Evolutionary conservation across 2,797 vertebrate genomes (phyloP).

Genomic region (Lagothrix lagotricha): DNA sequence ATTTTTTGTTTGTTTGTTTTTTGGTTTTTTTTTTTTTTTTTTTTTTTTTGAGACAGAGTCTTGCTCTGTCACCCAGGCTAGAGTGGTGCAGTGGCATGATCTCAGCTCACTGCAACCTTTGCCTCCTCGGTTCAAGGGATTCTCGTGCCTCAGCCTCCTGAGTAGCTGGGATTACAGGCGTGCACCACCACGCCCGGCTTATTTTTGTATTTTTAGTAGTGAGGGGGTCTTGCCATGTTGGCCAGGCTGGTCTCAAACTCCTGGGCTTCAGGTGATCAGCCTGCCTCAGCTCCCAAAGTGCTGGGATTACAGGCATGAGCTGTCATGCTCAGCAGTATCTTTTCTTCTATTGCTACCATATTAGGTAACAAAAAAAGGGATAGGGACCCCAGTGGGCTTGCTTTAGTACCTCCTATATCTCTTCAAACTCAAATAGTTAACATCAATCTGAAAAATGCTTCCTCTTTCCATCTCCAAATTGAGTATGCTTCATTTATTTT

Average conservation of each 20-base stretch:
- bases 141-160: background rate
- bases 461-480: background rate
- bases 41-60: background rate
- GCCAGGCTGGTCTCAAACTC: background rate
- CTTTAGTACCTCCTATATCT: background rate
- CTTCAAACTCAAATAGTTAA: background rate
- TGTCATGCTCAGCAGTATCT: background rate
- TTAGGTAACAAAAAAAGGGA: background rate
- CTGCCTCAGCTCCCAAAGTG: background rate
- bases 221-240: background rate
- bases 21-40: background rate
- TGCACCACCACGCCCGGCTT: background rate
- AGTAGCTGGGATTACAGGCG: background rate
- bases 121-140: background rate
- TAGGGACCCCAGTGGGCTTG: background rate
- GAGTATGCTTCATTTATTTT: background rate
- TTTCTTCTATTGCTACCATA: background rate
- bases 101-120: background rate
- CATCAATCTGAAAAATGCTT: background rate
- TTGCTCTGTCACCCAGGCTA: background rate
- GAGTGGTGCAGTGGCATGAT: background rate
- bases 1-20: too few species aligned
- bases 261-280: background rate
- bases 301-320: background rate
- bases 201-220: background rate